Evolutionary conservation across 2,113 vertebrate species (phyloP).

Genomic region (Catharus fuscescens): DNA sequence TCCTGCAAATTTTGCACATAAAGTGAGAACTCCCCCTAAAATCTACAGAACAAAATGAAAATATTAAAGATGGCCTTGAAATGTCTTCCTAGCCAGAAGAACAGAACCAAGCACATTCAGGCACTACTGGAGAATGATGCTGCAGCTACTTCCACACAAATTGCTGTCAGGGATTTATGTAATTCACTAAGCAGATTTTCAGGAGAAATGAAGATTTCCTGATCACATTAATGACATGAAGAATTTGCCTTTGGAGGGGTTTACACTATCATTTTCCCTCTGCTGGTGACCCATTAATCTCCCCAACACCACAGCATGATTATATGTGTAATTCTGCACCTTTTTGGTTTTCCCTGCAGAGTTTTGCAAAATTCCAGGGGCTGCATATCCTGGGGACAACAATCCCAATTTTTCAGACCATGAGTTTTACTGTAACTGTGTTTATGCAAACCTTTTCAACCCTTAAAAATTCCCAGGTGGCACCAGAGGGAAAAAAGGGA

Average conservation of each 20-base stretch:
- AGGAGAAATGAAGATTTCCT: neutral
- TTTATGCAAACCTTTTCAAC: neutral
- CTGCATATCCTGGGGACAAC: neutral
- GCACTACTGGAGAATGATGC: neutral
- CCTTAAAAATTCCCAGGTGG: neutral
- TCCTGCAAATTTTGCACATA: neutral
- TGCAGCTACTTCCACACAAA: neutral
- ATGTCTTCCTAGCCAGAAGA: neutral
- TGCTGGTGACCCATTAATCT: neutral
- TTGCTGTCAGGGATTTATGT: neutral
- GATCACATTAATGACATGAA: neutral
- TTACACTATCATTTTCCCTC: neutral
- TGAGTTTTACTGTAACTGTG: neutral
- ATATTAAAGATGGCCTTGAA: neutral
- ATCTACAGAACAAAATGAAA: neutral
- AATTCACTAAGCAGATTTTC: neutral
- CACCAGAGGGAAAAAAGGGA: neutral
- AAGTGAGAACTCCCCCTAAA: neutral
- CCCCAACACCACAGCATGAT: neutral
- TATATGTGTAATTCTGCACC: neutral
- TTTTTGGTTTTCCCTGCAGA: neutral
- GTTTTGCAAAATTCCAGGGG: neutral
- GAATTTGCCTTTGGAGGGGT: neutral
- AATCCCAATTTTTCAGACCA: neutral
- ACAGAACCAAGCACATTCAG: fast-evolving